A percentile compares a stretch with the other conserved stretches of the same genome.
Conservation (phyloP, 1,140 invertebrate species). For the Dryas iulia region DNA sequence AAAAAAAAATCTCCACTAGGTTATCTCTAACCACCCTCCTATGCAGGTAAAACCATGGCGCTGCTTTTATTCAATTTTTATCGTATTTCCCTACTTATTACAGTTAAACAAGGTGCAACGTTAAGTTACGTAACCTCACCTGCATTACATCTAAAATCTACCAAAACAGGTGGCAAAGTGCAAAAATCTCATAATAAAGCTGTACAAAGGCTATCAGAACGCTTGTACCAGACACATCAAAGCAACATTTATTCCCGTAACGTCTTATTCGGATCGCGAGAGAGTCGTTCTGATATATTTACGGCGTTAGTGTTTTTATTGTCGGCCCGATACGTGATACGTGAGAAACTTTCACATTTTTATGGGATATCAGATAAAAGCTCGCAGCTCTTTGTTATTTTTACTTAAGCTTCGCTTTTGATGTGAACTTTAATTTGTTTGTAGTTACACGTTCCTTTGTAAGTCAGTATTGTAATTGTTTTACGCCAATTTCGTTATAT, state of each 20-base stretch:
- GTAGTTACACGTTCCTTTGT: background rate
- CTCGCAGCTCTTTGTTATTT: background rate
- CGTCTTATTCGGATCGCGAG: constrained; percentile 24
- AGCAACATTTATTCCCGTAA: constrained; percentile 23
- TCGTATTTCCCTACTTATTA: too few relatives aligned
- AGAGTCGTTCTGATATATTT: constrained; percentile 28
- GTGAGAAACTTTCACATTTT: constrained; percentile 24
- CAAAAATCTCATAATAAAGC: too few relatives aligned
- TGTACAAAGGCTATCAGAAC: background rate
- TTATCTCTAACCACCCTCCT: too few relatives aligned
- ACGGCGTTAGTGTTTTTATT: constrained; percentile 28
- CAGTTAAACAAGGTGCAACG: too few relatives aligned
- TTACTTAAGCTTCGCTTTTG: constrained; percentile 11
- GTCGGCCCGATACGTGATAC: constrained; percentile 20
- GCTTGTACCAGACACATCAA: constrained; percentile 13
- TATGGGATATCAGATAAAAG: constrained; percentile 20
- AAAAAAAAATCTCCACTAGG: too few relatives aligned
- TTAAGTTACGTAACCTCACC: too few relatives aligned
- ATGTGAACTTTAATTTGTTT: constrained; percentile 4
- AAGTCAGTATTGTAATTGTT: background rate
- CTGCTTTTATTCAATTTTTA: too few relatives aligned
- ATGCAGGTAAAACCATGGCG: too few relatives aligned
- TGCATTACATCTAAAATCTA: background rate
- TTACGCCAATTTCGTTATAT: background rate
- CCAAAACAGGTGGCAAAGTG: background rate